Evolutionary conservation across 2,888 invertebrate genomes (phyloP), one percentile per base, ranked within the genome.

Genomic region (Euproctis similis): DNA sequence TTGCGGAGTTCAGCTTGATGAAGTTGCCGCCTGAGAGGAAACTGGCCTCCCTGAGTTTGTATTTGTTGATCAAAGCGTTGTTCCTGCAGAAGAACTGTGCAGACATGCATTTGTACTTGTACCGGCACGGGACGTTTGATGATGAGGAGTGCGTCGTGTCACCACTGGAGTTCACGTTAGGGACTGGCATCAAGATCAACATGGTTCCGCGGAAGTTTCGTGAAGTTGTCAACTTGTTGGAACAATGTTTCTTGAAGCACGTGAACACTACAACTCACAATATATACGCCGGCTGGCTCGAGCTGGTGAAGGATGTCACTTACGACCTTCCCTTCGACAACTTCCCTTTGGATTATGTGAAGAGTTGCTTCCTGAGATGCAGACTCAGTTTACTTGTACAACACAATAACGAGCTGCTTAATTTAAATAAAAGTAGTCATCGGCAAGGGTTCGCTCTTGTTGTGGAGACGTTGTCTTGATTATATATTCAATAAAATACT

Each of bases 301-400:
- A 8, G 2, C 16, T 12, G 6, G 4, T 24, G 6, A 10, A 14
- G 2, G 1, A 17, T 2, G 21, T 42, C 4, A 28, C 27, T 8
- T 45, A 46, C 8, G 2, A 23, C 5, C 33, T 28, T 25, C 45
- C 46, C 3, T 45, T 46, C 13, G 14, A 17, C 11, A 39, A 42
- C 18, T 45, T 42, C 7, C 45, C 45, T 11, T 13, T 45, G 17
- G 17, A 33, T 9, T 42, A 18, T 18, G 19, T 34, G 1, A 45
- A 45, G 14, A 12, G 18, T 11, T 25, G 45, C 20, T 45, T 21
- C 25, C 24, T 42, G 2, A 24, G 21, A 20, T 31, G 19, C 13
- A 39, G 46, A 24, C 17, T 45, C 7, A 4, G 6, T 6, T 14
- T 14, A 14, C 14, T 14, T n/a, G n/a, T n/a, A n/a, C n/a, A n/a